Percentiles rank a stretch among this genome's conserved stretches.
These are phyloP conservation scores for Molanna angustata DNA, from an alignment of 2,888 invertebrate genomes.

Conservation along the genomic window DNA sequence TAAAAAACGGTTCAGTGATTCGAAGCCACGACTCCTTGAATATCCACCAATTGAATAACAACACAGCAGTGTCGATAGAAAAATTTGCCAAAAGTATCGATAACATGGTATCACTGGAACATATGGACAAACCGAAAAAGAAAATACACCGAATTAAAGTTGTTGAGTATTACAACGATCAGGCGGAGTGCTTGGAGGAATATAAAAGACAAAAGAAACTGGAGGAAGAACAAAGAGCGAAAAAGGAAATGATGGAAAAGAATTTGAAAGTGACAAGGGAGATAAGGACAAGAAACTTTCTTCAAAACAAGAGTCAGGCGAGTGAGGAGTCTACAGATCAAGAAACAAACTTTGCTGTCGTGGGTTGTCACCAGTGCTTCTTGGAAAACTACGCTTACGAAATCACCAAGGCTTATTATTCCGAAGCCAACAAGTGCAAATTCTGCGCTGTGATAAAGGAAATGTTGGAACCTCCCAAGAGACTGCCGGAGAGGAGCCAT, in stretches of 20 bases:
- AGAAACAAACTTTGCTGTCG: slow-evolving; percentile 41
- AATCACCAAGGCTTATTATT: slow-evolving; percentile 49
- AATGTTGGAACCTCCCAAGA: slow-evolving; percentile 48
- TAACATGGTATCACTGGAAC: not conserved
- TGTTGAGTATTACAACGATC: slow-evolving; percentile 63
- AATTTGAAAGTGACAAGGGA: slow-evolving; percentile 43
- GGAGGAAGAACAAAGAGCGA: slow-evolving; percentile 43
- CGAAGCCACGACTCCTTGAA: not conserved
- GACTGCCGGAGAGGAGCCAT: slow-evolving; percentile 48
- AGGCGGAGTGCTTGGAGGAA: slow-evolving; percentile 59
- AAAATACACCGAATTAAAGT: slow-evolving; percentile 31
- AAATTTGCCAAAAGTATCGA: not conserved
- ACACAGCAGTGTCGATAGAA: not conserved
- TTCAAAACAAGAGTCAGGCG: slow-evolving; percentile 42
- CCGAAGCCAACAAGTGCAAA: slow-evolving; percentile 46
- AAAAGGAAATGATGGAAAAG: slow-evolving; percentile 40
- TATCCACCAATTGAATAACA: slow-evolving; percentile 4
- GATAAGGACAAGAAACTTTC: slow-evolving; percentile 44
- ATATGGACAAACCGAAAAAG: slow-evolving; percentile 12
- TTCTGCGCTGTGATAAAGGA: slow-evolving; percentile 53
- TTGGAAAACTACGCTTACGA: slow-evolving; percentile 52
- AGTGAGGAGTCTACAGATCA: slow-evolving; percentile 51
- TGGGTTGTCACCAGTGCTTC: slow-evolving; percentile 53
- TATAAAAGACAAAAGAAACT: slow-evolving; percentile 44
- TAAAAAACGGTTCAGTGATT: slow-evolving; percentile 4